A percentile compares a stretch with the other conserved stretches of the same genome.
Conservation (phyloP, 1,140 invertebrate species). For the Apis mellifera region Amel_HAv3.1 CM009937.2:8589001-8589500, state of each 20-base stretch:
- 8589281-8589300: constrained; percentile 65
- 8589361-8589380: constrained; percentile 46
- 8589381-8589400: constrained; percentile 37
- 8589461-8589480: constrained; percentile 35
- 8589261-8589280: constrained; percentile 40
- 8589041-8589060: constrained; percentile 58
- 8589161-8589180: constrained; percentile 21
- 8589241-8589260: constrained; percentile 37
- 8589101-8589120: constrained; percentile 6
- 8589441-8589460: constrained; percentile 13
- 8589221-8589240: constrained; percentile 46
- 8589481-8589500: constrained; percentile 26
- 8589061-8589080: constrained; percentile 49
- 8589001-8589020: constrained; percentile 40
- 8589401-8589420: constrained; percentile 37
- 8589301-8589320: constrained; percentile 54
- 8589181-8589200: constrained; percentile 48
- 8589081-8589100: constrained; percentile 43
- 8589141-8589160: constrained; percentile 28
- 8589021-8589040: constrained; percentile 10
- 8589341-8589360: constrained; percentile 44
- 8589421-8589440: constrained; percentile 15
- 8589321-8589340: constrained; percentile 56
- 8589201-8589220: constrained; percentile 48
- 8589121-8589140: constrained; percentile 19